Percentiles rank a stretch among this genome's conserved stretches.
phyloP scores from a whole-genome alignment of 2,888 invertebrate species.

The Caenorhabditis sp. region DNA sequence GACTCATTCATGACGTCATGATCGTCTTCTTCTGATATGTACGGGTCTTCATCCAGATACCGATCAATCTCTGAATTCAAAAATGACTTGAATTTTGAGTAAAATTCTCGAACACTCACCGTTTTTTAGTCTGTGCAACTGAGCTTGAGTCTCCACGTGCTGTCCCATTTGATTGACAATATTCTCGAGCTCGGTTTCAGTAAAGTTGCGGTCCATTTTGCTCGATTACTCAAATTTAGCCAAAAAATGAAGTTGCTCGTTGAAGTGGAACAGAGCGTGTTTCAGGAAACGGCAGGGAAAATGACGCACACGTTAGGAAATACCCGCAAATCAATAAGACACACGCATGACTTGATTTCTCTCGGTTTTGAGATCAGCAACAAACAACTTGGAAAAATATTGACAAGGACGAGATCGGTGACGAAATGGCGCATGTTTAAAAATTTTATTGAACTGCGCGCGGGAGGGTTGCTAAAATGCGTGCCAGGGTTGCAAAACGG shows the following conservation, averaged over 20 bases:
- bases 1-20: slow-evolving; percentile 16
- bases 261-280: neutral
- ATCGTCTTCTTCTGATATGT: slow-evolving; percentile 13
- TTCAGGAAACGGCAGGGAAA: slow-evolving; percentile 10
- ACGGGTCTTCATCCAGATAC: slow-evolving; percentile 19
- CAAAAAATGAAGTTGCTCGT: neutral
- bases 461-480: slow-evolving; percentile 2
- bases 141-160: slow-evolving; percentile 9
- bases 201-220: slow-evolving; percentile 36
- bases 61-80: slow-evolving; percentile 34
- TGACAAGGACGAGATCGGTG: neutral
- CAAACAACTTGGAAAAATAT: neutral
- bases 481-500: slow-evolving; percentile 3
- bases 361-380: neutral
- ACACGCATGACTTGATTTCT: slow-evolving; percentile 3
- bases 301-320: slow-evolving; percentile 15
- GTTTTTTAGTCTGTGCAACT: slow-evolving; percentile 24
- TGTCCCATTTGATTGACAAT: slow-evolving; percentile 47
- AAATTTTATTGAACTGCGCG: slow-evolving; percentile 8
- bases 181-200: slow-evolving; percentile 47
- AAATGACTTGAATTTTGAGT: neutral
- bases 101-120: slow-evolving; percentile 13
- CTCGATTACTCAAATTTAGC: no score
- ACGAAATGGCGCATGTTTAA: neutral
- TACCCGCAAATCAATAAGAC: slow-evolving; percentile 24